Base-by-base conservation (phyloP, 1,140 invertebrate genomes). In the Drosophila trapezifrons region DNA sequence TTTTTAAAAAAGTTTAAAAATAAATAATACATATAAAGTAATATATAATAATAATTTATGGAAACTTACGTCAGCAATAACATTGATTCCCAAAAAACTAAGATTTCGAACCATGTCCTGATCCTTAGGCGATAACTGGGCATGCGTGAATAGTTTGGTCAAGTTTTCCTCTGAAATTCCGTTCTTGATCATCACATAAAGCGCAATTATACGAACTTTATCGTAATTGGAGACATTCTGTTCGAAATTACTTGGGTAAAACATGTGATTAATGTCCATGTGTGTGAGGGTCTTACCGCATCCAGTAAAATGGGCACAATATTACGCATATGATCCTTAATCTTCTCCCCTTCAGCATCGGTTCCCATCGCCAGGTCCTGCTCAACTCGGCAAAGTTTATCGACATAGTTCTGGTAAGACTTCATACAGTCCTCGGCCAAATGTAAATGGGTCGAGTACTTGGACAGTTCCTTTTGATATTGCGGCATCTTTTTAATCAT, bases 401-500 rank as follows among this genome's bases (percentile, higher is more conserved):
- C 98, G 8, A 99, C 97, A 90, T 98, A 97, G 51, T 91, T 92
- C 66, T 94, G 94, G 93, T 99, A 99, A 20, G 96, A 95, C 91
- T 99, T 99, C 98, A 99, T 99, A 93, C 99, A 99, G 92, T 99
- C 98, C 93, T 99, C 99, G 8, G 99, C 98, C 45, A 99, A 94
- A 93, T 99, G 98, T 54, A 99, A 95, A 92, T 99, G 99, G 15
- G 98, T 99, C 0, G 98, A 98, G 93, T 99, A 99, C 93, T 99
- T 99, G 80, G 97, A 99, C 66, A 99, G 93, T 92, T 99, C 99
- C 92, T 99, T 99, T 92, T 99, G 99, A 92, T 99, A 99, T 92
- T 99, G 99, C 0, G 99, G 99, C 98, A 99, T 99, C 93, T 99
- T 99, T 93, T 99, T 99, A 81, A 99, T 99, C 98, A 99, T 99